These are phyloP conservation scores for Nematostella vectensis DNA, from an alignment of 92 coral and sea anemone genomes.

Conservation along the genomic window DNA sequence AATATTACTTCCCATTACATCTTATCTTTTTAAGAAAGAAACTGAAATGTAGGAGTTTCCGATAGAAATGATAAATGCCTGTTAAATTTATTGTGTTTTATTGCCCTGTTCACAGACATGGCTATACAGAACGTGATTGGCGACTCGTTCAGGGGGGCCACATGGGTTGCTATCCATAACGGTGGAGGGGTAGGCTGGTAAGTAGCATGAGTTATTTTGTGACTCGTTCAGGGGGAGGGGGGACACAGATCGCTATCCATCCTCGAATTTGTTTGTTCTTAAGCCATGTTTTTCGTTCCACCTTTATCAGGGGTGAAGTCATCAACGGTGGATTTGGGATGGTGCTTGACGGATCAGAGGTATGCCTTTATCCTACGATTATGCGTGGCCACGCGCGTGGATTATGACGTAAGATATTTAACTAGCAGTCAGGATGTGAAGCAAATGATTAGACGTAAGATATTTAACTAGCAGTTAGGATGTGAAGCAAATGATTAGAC, in stretches of 20 bases:
- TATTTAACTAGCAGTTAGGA: no score
- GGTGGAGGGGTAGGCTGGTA: conserved; percentile 99
- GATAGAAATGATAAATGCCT: no score
- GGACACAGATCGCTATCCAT: not conserved
- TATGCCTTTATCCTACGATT: conserved; percentile 19
- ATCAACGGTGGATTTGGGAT: conserved; percentile 93
- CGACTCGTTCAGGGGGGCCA: conserved; percentile 95
- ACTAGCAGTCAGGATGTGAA: no score
- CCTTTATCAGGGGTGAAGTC: conserved; percentile 86
- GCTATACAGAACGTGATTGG: conserved; percentile 95
- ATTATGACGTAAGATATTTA: not conserved
- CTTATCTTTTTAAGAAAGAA: no score
- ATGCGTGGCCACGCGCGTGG: not conserved
- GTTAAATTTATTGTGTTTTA: no score
- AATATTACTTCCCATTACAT: no score
- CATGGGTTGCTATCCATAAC: conserved; percentile 94
- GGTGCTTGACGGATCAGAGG: conserved; percentile 91
- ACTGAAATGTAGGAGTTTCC: not conserved
- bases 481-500: no score
- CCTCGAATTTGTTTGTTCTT: no score
- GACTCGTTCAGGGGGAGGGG: not conserved
- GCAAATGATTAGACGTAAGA: no score
- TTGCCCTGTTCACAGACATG: no score
- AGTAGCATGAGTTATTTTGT: conserved; percentile 2
- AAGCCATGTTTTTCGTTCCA: no score